Evolutionary conservation across 2,113 vertebrate species (phyloP).

Genomic region (Heterochromis multidens): DNA sequence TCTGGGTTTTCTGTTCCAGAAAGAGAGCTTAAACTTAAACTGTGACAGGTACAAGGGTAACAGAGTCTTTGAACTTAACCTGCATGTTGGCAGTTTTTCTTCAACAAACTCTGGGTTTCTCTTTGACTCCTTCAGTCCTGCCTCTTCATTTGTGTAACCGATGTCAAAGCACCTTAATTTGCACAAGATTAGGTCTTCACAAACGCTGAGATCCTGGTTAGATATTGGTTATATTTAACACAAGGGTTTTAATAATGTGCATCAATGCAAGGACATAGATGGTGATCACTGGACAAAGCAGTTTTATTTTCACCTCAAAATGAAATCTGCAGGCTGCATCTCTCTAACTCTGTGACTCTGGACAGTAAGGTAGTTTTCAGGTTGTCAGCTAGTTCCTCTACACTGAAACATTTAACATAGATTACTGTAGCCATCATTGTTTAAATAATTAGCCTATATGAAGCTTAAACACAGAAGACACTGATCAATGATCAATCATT

Average conservation of each 20-base stretch:
- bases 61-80: background rate
- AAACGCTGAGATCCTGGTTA: background rate
- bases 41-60: too few species aligned
- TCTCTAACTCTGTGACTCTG: too few species aligned
- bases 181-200: background rate
- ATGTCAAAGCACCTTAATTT: background rate
- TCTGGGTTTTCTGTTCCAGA: background rate
- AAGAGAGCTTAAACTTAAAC: too few species aligned
- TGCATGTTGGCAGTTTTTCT: background rate
- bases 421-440: accelerated
- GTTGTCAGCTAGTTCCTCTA: background rate
- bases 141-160: background rate
- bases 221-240: background rate
- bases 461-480: too few species aligned
- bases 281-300: background rate
- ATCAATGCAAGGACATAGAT: background rate
- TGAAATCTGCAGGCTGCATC: background rate
- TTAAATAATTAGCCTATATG: background rate
- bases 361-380: background rate
- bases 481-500: too few species aligned
- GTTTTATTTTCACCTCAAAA: background rate
- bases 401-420: background rate
- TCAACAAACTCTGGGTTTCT: background rate
- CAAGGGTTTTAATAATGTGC: background rate
- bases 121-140: background rate